Evolutionary conservation across 2,113 vertebrate genomes (phyloP).

Genomic region (Lagopus muta): DNA sequence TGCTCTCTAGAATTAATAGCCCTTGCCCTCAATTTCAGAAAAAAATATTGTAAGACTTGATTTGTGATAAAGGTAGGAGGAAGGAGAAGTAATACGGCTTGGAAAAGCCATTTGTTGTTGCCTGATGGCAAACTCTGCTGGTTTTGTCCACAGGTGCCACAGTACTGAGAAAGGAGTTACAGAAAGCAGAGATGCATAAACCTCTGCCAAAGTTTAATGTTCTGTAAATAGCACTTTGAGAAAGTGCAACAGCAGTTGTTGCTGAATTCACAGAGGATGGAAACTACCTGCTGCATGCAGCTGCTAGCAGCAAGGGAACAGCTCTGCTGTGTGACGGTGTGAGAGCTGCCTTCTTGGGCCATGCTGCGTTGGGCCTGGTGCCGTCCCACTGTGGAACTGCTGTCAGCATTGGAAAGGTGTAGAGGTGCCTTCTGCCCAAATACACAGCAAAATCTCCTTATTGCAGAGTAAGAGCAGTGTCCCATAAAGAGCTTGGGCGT

Average conservation of each 20-base stretch:
- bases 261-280: neutral
- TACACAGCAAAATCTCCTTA: neutral
- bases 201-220: neutral
- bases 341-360: neutral
- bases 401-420: neutral
- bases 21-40: neutral
- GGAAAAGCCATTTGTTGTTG: neutral
- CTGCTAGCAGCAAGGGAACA: neutral
- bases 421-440: neutral
- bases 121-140: neutral
- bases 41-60: neutral
- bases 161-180: neutral
- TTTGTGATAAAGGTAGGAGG: neutral
- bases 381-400: neutral
- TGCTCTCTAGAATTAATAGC: neutral
- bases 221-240: neutral
- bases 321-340: neutral
- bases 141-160: neutral
- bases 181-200: neutral
- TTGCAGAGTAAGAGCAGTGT: neutral
- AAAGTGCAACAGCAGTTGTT: rapidly evolving
- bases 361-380: neutral
- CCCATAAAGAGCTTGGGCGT: too few species aligned
- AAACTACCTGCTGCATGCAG: neutral
- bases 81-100: neutral